Conservation (phyloP, 2,113 vertebrate genomes). For the Pheucticus melanocephalus region DNA sequence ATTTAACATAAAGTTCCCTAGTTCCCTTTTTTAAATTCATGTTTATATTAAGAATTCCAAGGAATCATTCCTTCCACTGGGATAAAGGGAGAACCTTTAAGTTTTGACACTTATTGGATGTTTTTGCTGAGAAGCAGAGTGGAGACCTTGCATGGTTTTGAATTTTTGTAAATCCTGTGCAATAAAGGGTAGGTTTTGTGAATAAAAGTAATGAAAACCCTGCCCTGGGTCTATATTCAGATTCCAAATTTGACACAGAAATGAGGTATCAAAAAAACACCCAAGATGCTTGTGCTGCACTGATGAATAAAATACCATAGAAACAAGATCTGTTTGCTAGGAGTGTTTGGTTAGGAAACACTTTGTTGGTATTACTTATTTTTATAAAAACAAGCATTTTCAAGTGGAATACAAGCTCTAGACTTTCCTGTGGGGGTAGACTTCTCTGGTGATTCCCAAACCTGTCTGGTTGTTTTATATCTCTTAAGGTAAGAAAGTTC, state of each 20-base stretch:
- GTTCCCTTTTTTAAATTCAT: not conserved
- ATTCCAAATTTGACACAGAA: not conserved
- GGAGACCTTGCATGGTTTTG: conserved; percentile 2
- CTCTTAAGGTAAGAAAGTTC: conserved; percentile 51
- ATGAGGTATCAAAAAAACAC: not conserved
- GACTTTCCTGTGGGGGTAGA: not conserved
- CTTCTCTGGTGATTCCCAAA: conserved; percentile 61
- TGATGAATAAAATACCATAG: not conserved
- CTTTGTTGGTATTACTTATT: not conserved
- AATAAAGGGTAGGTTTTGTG: not conserved
- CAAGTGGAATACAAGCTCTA: conserved; percentile 21
- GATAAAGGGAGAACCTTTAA: not conserved
- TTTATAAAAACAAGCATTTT: conserved; percentile 33
- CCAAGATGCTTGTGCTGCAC: not conserved
- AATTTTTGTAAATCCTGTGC: not conserved
- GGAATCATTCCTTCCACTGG: not conserved
- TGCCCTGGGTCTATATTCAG: not conserved
- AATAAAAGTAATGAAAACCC: not conserved
- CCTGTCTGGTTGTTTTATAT: conserved; percentile 34
- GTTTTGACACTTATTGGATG: not conserved
- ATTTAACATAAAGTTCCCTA: not conserved
- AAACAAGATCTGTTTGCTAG: not conserved
- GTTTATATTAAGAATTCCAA: conserved; percentile 16
- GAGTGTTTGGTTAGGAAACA: conserved; percentile 24
- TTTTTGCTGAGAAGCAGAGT: conserved; percentile 4